Conservation (phyloP, 1,140 invertebrate genomes). For the Oscheius sp. region DNA sequence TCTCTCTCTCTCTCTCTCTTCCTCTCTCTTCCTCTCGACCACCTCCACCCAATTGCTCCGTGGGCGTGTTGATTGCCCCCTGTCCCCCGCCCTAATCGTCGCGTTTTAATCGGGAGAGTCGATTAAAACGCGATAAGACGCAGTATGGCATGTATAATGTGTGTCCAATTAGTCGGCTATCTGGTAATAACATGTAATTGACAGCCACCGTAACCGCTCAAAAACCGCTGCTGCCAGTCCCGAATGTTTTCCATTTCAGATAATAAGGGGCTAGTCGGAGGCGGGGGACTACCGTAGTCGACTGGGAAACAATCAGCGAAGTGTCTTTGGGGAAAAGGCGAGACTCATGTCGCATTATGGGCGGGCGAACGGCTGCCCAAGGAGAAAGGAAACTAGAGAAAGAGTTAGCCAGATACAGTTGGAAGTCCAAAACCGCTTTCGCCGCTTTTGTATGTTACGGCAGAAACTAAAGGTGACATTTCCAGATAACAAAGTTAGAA, state of each 20-base stretch:
- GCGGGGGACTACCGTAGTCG: not conserved
- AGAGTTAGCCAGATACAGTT: too few species aligned
- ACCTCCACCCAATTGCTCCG: too few species aligned
- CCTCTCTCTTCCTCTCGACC: too few species aligned
- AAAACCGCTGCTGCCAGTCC: not conserved
- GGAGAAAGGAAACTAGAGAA: not conserved
- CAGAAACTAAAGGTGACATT: too few species aligned
- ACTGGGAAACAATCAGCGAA: not conserved
- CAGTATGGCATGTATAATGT: slow-evolving; percentile 11
- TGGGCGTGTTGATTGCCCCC: not conserved
- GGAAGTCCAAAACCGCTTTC: too few species aligned
- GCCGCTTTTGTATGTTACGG: too few species aligned
- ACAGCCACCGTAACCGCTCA: not conserved
- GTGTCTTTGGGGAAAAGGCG: not conserved
- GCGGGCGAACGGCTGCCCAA: not conserved
- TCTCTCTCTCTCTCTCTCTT: too few species aligned
- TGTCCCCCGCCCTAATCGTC: not conserved
- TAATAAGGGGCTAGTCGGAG: too few species aligned
- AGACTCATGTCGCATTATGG: slow-evolving; percentile 2
- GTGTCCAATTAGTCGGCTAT: slow-evolving; percentile 9
- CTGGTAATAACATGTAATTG: slow-evolving; percentile 7
- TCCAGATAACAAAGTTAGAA: too few species aligned
- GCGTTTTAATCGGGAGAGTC: not conserved
- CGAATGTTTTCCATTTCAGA: too few species aligned
- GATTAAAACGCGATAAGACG: slow-evolving; percentile 11